Evolutionary conservation across 2,888 invertebrate species (phyloP).

Genomic region (Ecliptopera silaceata): DNA sequence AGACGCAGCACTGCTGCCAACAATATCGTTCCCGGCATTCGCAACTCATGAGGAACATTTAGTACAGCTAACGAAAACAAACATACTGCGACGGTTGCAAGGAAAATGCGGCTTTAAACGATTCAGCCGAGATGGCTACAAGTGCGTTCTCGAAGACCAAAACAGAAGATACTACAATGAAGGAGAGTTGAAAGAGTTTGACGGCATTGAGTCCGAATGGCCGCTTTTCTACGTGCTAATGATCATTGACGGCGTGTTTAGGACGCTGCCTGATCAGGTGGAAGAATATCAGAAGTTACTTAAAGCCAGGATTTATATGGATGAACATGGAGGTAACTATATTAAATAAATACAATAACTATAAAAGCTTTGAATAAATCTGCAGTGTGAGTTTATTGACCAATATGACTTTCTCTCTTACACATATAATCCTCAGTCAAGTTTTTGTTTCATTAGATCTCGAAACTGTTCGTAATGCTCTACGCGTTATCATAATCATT

Average conservation of each 20-base stretch:
- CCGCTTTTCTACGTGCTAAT: constrained; percentile 97
- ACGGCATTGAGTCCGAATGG: constrained; percentile 98
- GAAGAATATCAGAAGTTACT: constrained; percentile 94
- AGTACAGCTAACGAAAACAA: constrained; percentile 93
- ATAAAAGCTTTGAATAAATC: too few species aligned
- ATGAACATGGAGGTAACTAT: constrained; percentile 88
- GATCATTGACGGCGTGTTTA: constrained; percentile 97
- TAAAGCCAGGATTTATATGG: constrained; percentile 90
- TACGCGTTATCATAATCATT: too few species aligned
- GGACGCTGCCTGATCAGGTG: constrained; percentile 93
- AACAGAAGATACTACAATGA: constrained; percentile 91
- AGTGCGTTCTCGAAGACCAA: constrained; percentile 93
- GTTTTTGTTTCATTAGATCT: background rate
- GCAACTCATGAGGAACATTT: constrained; percentile 97
- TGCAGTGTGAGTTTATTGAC: too few species aligned
- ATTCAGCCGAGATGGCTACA: constrained; percentile 97
- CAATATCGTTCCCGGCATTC: constrained; percentile 98
- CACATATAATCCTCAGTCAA: background rate
- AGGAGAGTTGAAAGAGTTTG: constrained; percentile 97
- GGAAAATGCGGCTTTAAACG: constrained; percentile 97
- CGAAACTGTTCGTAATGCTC: too few species aligned
- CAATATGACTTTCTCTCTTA: too few species aligned
- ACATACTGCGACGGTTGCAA: constrained; percentile 90
- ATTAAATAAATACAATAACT: background rate
- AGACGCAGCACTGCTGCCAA: constrained; percentile 95